Evolutionary conservation across 2,797 vertebrate species (phyloP).

Genomic region (Uromys caudimaculatus): DNA sequence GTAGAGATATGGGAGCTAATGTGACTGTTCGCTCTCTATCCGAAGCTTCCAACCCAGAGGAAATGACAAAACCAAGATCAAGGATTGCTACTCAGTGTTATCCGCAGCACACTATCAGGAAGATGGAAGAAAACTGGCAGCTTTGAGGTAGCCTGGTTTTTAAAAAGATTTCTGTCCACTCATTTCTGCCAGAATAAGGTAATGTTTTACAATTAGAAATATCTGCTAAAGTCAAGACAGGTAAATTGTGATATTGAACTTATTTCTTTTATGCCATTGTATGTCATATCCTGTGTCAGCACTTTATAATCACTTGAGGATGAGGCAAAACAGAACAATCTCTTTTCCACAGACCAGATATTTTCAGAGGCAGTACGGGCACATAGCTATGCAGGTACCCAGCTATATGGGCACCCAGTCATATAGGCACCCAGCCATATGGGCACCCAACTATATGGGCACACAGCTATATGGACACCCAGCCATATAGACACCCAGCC

Average conservation of each 20-base stretch:
- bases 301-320: not conserved
- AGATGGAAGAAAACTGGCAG: not conserved
- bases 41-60: not conserved
- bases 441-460: not conserved
- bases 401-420: too few species aligned
- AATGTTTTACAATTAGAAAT: slow-evolving; percentile 53
- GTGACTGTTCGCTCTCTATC: not conserved
- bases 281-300: not conserved
- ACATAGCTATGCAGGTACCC: not conserved
- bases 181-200: not conserved
- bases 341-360: not conserved
- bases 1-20: not conserved
- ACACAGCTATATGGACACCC: not conserved
- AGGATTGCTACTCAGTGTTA: not conserved
- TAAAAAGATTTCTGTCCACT: slow-evolving; percentile 6
- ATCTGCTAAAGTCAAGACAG: slow-evolving; percentile 23
- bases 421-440: not conserved
- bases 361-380: not conserved
- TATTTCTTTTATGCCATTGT: not conserved
- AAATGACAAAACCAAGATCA: not conserved
- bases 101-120: not conserved
- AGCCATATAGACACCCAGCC: not conserved
- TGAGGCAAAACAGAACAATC: not conserved
- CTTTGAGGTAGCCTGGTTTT: not conserved
- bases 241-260: slow-evolving; percentile 38